Evolutionary conservation across 1,140 invertebrate genomes (phyloP), one percentile per base, ranked within the genome.

Genomic region (Lepidotrigona ventralis): DNA sequence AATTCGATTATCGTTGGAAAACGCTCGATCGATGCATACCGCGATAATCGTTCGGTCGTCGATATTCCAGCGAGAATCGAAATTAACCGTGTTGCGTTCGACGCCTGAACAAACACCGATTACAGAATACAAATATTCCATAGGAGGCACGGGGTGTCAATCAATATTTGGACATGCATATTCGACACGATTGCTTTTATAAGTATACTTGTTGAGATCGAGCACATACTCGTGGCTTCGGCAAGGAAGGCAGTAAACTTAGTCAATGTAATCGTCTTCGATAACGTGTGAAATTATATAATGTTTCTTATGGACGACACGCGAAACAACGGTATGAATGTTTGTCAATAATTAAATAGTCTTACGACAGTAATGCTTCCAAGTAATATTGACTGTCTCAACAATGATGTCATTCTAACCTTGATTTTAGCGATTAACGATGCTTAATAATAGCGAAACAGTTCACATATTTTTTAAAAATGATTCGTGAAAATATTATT

Each of bases 1-100:
- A 78, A 83, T 78, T 83, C 46, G 58, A 83, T 83, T 83, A 83
- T 82, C 64, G 17, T 77, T 58, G 75, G 53, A 69, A 82, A 69
- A 77, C 21, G 39, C 26, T 53, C 33, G 12, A 63, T 54, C 74
- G 66, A 83, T 77, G 26, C 4, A 21, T 26, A 11, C 9, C 53
- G 19, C 9, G 53, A 69, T 78, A 53, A 83, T 78, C 54, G n/a
- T 11, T 14, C 54, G 54, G 3, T 33, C 33, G 8, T 60, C 17
- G 33, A 33, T 83, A 56, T 12, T 6, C 46, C 8, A 5, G 1
- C 12, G 26, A 39, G 19, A 66, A 68, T 76, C n/a, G n/a, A 46
- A n/a, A 81, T 8, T 21, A 26, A 23, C 63, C 46, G 46, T 15
- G 51, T 68, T 68, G 21, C 26, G 53, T 33, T 19, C 29, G 19